phyloP scores from a whole-genome alignment of 1,140 invertebrate genomes.

The Diorhabda elongata region DNA sequence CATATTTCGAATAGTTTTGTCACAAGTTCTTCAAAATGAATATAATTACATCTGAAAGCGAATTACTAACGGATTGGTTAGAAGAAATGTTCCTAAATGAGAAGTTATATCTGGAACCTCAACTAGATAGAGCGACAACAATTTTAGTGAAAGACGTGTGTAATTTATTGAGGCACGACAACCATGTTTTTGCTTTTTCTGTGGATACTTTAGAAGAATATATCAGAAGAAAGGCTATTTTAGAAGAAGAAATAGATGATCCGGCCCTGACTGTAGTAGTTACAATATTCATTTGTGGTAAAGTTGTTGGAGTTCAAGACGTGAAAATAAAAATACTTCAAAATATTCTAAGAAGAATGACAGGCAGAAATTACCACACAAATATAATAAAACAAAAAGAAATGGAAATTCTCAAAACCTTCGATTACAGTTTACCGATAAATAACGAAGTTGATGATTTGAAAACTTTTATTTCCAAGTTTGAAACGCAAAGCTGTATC shows the following conservation, averaged over 20 bases:
- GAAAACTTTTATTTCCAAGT: conserved; percentile 34
- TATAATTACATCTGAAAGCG: conserved; percentile 25
- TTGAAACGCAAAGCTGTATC: conserved; percentile 29
- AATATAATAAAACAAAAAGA: conserved; percentile 26
- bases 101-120: conserved; percentile 30
- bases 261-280: conserved; percentile 25
- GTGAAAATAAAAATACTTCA: conserved; percentile 29
- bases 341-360: conserved; percentile 26
- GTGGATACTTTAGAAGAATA: conserved; percentile 36
- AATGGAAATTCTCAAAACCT: conserved; percentile 31
- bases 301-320: conserved; percentile 33
- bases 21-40: conserved; percentile 5
- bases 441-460: conserved; percentile 36
- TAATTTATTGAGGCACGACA: conserved; percentile 34
- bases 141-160: conserved; percentile 35
- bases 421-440: conserved; percentile 33
- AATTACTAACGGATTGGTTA: conserved; percentile 31
- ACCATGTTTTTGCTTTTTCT: conserved; percentile 35
- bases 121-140: conserved; percentile 27
- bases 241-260: conserved; percentile 28
- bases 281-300: conserved; percentile 35
- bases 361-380: conserved; percentile 22
- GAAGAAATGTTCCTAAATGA: conserved; percentile 23
- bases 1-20: too few relatives aligned
- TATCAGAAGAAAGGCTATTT: conserved; percentile 26